Conservation (phyloP, 2,113 vertebrate species). For the Heteronetta atricapilla region DNA sequence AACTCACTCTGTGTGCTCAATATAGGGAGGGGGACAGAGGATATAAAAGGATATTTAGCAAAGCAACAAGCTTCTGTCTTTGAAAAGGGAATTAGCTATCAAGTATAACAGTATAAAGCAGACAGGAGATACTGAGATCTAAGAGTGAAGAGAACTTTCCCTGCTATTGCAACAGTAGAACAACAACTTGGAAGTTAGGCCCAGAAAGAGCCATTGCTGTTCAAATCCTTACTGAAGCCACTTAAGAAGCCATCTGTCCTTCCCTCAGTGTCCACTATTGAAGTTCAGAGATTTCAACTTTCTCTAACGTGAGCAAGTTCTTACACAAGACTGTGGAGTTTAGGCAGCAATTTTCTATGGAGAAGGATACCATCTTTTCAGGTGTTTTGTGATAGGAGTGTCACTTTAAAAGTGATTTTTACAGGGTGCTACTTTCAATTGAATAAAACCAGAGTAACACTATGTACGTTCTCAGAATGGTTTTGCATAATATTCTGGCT, state of each 20-base stretch:
- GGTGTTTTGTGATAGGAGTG: background rate
- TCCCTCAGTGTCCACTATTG: background rate
- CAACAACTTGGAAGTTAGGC: background rate
- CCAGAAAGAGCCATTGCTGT: background rate
- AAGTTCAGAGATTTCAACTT: background rate
- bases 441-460: background rate
- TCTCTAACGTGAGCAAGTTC: background rate
- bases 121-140: background rate
- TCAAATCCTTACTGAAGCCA: background rate
- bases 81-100: background rate
- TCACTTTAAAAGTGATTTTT: background rate
- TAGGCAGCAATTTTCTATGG: background rate
- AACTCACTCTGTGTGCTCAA: background rate
- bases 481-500: background rate
- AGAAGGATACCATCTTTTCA: background rate
- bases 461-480: background rate
- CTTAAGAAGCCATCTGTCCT: background rate
- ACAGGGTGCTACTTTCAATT: background rate
- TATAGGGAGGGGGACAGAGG: background rate
- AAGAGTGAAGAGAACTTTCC: background rate
- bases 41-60: background rate
- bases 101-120: background rate
- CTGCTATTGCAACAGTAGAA: background rate
- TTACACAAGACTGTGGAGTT: background rate
- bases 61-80: background rate